These are phyloP conservation scores for Ypsolopha sequella DNA, from an alignment of 2,888 invertebrate species.

Conservation along the genomic window DNA sequence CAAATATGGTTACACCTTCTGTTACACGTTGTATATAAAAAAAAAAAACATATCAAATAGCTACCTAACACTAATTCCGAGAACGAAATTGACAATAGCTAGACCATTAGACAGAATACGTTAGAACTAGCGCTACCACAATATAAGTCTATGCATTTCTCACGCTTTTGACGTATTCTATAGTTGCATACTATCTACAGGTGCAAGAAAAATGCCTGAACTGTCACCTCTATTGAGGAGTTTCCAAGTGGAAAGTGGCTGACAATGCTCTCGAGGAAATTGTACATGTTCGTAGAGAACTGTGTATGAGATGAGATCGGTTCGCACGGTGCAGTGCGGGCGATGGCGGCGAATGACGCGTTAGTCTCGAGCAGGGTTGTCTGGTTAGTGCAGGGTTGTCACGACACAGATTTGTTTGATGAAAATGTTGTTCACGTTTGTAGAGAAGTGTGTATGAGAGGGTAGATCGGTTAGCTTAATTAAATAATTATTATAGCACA, in stretches of 20 bases:
- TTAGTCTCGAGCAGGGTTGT: background rate
- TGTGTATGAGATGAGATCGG: background rate
- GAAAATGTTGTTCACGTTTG: background rate
- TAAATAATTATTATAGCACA: no score
- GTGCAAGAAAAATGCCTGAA: background rate
- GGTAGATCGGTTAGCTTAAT: no score
- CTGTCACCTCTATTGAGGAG: slow-evolving; percentile 17
- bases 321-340: background rate
- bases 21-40: no score
- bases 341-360: background rate
- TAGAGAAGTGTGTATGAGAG: no score
- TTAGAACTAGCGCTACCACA: no score
- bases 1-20: no score
- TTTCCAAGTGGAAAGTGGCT: slow-evolving; percentile 43
- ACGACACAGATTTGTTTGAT: background rate
- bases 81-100: no score
- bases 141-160: background rate
- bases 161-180: background rate
- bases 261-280: slow-evolving; percentile 42
- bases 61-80: no score
- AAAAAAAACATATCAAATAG: no score
- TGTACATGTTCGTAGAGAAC: slow-evolving; percentile 30
- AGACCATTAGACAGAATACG: no score
- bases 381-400: background rate
- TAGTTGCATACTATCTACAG: background rate